A percentile compares a stretch with the other conserved stretches of the same genome.
These are phyloP conservation scores for Rhinoraja longicauda DNA, from an alignment of 2,797 vertebrate species.

Conservation along the genomic window DNA sequence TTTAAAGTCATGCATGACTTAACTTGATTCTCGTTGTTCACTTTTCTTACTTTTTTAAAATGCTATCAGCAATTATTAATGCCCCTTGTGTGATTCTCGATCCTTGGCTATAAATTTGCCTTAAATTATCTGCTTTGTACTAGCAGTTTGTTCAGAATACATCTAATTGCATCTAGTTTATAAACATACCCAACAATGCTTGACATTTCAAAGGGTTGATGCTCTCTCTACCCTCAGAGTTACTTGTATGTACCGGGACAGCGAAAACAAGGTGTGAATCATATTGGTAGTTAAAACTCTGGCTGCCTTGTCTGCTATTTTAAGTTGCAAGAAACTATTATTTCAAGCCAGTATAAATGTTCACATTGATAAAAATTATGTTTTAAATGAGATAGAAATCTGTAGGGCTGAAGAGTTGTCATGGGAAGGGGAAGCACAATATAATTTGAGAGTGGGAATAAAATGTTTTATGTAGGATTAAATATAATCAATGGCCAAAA, in stretches of 20 bases:
- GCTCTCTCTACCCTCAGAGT: neutral
- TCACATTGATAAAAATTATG: neutral
- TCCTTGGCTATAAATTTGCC: neutral
- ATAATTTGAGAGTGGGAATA: neutral
- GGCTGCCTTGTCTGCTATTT: neutral
- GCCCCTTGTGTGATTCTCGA: neutral
- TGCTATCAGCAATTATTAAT: neutral
- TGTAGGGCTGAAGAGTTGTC: neutral
- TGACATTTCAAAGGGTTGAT: neutral
- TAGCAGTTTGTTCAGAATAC: no score
- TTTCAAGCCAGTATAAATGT: neutral
- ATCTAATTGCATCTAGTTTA: neutral
- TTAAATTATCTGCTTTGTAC: neutral
- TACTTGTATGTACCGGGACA: neutral
- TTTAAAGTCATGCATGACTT: neutral
- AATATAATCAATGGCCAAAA: neutral
- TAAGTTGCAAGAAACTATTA: neutral
- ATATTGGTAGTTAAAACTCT: neutral
- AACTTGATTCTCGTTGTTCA: neutral
- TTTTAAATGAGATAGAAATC: constrained; percentile 1
- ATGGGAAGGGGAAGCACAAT: neutral
- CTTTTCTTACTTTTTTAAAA: neutral
- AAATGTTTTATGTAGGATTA: neutral
- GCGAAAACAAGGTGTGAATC: neutral
- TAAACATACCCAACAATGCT: neutral